Evolutionary conservation across 2,113 vertebrate genomes (phyloP).

Genomic region (Pachypanchax playfairii): DNA sequence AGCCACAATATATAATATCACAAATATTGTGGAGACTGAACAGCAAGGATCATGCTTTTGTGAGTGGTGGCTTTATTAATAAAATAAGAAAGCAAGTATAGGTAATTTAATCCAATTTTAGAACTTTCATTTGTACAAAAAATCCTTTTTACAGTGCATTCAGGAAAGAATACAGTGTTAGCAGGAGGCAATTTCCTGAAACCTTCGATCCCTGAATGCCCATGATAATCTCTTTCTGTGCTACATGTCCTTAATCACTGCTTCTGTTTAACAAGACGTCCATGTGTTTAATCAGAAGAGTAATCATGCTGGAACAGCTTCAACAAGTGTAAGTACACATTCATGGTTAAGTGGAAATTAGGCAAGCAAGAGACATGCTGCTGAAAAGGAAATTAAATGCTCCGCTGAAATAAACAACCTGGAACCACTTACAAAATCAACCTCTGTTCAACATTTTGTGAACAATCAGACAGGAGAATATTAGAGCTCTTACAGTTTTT

Average conservation of each 20-base stretch:
- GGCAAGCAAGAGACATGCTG: slow-evolving; percentile 1
- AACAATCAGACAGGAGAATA: not conserved
- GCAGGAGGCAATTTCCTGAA: not conserved
- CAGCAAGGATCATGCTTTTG: no score
- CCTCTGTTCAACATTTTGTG: not conserved
- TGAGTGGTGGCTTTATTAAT: no score
- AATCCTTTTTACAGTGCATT: not conserved
- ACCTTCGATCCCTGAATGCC: not conserved
- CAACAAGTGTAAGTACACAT: not conserved
- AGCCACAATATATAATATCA: no score
- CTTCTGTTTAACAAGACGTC: slow-evolving; percentile 17
- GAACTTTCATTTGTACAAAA: no score
- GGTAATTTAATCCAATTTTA: no score
- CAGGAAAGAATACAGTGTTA: slow-evolving; percentile 4
- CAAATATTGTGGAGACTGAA: no score
- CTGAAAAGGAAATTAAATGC: slow-evolving; percentile 15
- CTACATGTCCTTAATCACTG: slow-evolving; percentile 8
- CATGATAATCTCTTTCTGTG: not conserved
- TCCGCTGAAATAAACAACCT: not conserved
- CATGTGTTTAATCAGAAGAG: slow-evolving; percentile 16
- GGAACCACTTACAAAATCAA: slow-evolving; percentile 37
- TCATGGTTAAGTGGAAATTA: not conserved
- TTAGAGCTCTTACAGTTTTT: not conserved
- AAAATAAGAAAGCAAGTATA: no score
- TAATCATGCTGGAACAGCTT: slow-evolving; percentile 10